Conservation (phyloP, 2,888 invertebrate species). For the Drosophila histrio region DNA sequence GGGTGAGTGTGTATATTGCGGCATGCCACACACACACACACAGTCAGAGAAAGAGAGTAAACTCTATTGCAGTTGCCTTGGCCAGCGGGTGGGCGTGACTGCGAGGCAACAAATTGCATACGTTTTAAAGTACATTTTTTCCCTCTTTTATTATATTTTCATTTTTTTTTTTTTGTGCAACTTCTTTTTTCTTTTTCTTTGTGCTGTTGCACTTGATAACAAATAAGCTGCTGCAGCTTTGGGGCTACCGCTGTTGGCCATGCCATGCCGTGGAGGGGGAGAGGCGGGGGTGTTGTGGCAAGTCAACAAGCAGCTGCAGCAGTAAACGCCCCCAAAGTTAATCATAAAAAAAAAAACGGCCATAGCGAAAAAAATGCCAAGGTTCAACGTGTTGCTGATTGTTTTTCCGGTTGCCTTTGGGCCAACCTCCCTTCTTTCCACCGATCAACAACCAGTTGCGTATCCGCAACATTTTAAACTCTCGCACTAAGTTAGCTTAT, state of each 20-base stretch:
- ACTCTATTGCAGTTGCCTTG: conserved; percentile 41
- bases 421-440: not conserved
- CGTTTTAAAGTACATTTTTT: conserved; percentile 39
- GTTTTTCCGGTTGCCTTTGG: conserved; percentile 17
- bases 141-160: conserved; percentile 12
- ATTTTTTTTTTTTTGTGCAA: not conserved
- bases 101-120: conserved; percentile 64
- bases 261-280: not conserved
- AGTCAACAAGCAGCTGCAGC: conserved; percentile 29
- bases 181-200: conserved; percentile 21
- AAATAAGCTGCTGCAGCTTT: conserved; percentile 14
- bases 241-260: conserved; percentile 1
- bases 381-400: conserved; percentile 41
- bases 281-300: not conserved
- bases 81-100: conserved; percentile 47
- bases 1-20: conserved; percentile 3
- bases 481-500: conserved; percentile 3
- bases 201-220: conserved; percentile 45
- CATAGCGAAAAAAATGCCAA: conserved; percentile 25
- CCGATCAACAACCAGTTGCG: conserved; percentile 16
- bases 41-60: conserved; percentile 3
- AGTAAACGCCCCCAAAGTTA: conserved; percentile 29
- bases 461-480: conserved; percentile 29
- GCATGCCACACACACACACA: not conserved
- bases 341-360: conserved; percentile 25